Conservation (phyloP, 2,797 vertebrate genomes). For the Acrossocheilus wenchowensis region DNA sequence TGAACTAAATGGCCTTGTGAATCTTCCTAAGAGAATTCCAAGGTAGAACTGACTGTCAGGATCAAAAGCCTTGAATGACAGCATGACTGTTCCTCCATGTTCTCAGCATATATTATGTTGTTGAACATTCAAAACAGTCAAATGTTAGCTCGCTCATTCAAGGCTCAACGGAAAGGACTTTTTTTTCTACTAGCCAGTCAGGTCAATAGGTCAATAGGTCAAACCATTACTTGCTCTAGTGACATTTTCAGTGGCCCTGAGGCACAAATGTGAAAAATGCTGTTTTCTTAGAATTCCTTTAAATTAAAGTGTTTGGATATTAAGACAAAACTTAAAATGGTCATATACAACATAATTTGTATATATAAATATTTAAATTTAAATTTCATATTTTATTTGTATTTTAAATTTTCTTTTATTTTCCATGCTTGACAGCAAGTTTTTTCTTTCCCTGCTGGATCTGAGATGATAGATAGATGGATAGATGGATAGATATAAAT, state of each 20-base stretch:
- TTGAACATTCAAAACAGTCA: not conserved
- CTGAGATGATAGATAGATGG: no score
- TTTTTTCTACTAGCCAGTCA: not conserved
- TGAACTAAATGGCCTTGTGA: not conserved
- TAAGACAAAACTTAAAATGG: not conserved
- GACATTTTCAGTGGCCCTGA: not conserved
- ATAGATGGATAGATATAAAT: no score
- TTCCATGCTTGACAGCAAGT: no score
- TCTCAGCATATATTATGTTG: not conserved
- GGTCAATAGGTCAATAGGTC: not conserved
- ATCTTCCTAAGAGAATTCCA: not conserved
- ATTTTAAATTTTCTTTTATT: no score
- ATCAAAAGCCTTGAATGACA: not conserved
- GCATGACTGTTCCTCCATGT: not conserved
- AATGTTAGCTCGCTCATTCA: not conserved
- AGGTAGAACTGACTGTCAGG: not conserved
- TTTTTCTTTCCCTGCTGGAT: no score
- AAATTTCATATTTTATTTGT: no score
- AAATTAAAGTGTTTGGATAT: not conserved
- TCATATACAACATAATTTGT: not conserved
- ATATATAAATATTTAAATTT: not conserved
- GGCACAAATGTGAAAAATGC: not conserved
- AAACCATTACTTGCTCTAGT: not conserved
- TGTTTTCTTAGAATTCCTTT: not conserved
- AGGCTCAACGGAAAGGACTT: not conserved